Base-by-base conservation (phyloP, 2,888 invertebrate genomes). In the Meteorus cinctellus region DNA sequence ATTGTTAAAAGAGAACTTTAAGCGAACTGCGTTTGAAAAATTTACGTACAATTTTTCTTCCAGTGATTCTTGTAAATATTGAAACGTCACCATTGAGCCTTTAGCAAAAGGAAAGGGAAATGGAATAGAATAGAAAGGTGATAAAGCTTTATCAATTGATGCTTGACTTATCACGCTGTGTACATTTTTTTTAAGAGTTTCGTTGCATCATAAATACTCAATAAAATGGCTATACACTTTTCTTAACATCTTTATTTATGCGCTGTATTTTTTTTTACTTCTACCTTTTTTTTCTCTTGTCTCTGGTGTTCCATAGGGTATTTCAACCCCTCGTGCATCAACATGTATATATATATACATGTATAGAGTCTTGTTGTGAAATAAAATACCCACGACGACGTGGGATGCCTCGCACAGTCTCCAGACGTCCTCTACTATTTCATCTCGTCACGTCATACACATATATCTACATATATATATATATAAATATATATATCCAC, bases 311-410 rank as follows among this genome's bases (percentile, higher is more conserved):
- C 29, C 27, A 5, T 6, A 34, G 59, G 55, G 19, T 27, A 29
- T 72, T 29, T 48, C 48, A 48, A 48, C 59, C 16, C 41, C 69
- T 73, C 68, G 76, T 72, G 73, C 77, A 77, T 73, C 72, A 77
- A 73, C 74, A 77, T 75, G 76, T 70, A 69, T 70, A 76, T 72
- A 65, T 75, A 71, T 75, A 68, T 59, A 51, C 12, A 59, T 75
- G 69, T 55, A 72, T 24, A 19, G 69, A 41, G 24, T 70, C 36
- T 36, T 69, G 24, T 48, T 70, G 75, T 55, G 55, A 65, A 66
- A 60, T 70, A 51, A 55, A 41, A 70, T 45, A 36, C 59, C 10
- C 70, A 59, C 10, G 41, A 60, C 36, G 70, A 70, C 59, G 19
- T 45, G 19, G 34, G 34, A 59, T 59, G 36, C 12, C 41, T 41